These are phyloP conservation scores for Manis crassicaudata DNA, from an alignment of 2,797 vertebrate species.

Conservation along the genomic window DNA sequence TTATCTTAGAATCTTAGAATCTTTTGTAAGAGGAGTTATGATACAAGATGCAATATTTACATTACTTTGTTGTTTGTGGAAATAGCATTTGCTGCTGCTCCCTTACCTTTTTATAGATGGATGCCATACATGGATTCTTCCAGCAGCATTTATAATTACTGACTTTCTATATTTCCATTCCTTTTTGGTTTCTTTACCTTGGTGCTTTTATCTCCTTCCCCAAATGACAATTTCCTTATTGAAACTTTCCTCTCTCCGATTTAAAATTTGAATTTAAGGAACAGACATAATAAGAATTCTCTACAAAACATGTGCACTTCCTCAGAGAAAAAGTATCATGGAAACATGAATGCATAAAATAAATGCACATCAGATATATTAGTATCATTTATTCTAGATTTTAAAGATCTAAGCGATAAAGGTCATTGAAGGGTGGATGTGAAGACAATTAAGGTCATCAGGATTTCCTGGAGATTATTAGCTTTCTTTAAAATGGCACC, in stretches of 20 bases:
- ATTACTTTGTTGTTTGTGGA: slow-evolving; percentile 7
- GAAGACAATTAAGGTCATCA: slow-evolving; percentile 64
- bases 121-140: slow-evolving; percentile 20
- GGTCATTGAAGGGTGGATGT: slow-evolving; percentile 38
- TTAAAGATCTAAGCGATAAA: slow-evolving; percentile 52
- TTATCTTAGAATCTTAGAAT: background rate
- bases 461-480: slow-evolving; percentile 61
- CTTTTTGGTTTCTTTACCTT: background rate
- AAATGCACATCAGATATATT: background rate
- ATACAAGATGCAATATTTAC: background rate
- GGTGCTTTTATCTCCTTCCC: background rate
- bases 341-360: background rate
- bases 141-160: slow-evolving; percentile 27
- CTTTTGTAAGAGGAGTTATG: background rate
- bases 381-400: slow-evolving; percentile 57
- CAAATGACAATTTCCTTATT: background rate
- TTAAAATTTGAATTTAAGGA: slow-evolving; percentile 35
- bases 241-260: background rate
- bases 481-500: slow-evolving; percentile 52
- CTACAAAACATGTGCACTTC: background rate
- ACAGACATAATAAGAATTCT: background rate
- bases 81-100: background rate
- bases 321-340: background rate
- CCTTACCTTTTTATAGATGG: background rate
- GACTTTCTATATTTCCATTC: background rate